A percentile compares a stretch with the other conserved stretches of the same genome.
Conservation (phyloP, 2,113 vertebrate genomes). For the Paracanthobrama guichenoti region DNA sequence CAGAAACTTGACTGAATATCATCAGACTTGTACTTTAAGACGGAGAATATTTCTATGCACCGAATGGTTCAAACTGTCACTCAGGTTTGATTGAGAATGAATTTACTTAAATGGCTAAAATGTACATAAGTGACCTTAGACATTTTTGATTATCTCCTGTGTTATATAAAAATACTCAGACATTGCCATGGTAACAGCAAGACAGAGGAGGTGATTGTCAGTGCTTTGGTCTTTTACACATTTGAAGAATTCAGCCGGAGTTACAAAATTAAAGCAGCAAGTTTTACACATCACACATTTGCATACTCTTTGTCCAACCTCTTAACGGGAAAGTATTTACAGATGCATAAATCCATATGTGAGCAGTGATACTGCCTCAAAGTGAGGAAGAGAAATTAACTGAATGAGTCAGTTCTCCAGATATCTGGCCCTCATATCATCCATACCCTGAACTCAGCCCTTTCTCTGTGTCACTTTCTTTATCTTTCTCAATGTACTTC, state of each 20-base stretch:
- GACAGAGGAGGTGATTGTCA: background rate
- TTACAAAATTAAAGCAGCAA: background rate
- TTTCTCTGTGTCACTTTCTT: background rate
- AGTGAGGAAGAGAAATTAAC: background rate
- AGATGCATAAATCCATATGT: background rate
- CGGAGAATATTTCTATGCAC: background rate
- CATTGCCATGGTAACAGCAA: conserved; percentile 17
- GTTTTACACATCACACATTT: background rate
- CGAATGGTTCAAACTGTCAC: background rate
- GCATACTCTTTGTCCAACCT: background rate
- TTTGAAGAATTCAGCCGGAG: too few relatives aligned
- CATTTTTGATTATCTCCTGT: background rate
- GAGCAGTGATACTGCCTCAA: background rate
- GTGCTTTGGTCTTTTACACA: background rate
- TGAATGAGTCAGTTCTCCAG: background rate
- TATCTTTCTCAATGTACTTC: background rate
- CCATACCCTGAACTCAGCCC: background rate
- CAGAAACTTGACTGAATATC: background rate
- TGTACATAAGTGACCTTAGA: conserved; percentile 1
- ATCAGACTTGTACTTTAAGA: background rate
- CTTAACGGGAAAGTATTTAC: background rate
- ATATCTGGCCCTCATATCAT: background rate
- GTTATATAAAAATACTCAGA: background rate
- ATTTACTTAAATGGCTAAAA: background rate
- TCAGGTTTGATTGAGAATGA: background rate